Evolutionary conservation across 2,113 vertebrate species (phyloP).

Genomic region (Pygoscelis antarcticus): DNA sequence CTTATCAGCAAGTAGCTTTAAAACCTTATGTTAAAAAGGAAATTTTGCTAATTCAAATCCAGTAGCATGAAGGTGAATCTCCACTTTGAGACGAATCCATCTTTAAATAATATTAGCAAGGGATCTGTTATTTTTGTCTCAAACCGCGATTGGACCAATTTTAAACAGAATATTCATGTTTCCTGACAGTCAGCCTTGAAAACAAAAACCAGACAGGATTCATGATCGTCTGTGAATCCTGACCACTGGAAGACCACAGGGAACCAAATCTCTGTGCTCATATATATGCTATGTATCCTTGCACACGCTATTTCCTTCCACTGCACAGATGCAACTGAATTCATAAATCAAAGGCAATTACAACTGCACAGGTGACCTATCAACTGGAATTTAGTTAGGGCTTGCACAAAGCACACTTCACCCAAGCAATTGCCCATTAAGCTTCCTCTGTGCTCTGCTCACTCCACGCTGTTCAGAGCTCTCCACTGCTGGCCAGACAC

Average conservation of each 20-base stretch:
- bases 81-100: neutral
- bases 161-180: neutral
- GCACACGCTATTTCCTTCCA: neutral
- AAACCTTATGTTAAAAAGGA: neutral
- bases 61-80: neutral
- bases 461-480: neutral
- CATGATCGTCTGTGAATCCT: neutral
- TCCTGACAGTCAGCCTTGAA: neutral
- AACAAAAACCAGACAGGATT: neutral
- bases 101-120: neutral
- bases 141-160: neutral
- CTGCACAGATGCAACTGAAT: neutral
- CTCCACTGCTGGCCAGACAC: neutral
- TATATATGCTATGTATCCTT: accelerated
- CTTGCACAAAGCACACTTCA: neutral
- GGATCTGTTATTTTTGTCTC: neutral
- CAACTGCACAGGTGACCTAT: neutral
- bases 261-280: neutral
- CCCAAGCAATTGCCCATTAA: neutral
- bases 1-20: neutral
- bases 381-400: neutral
- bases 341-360: neutral
- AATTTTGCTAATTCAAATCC: neutral
- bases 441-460: neutral
- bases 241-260: neutral